These are phyloP conservation scores for Phaethornis superciliosus DNA, from an alignment of 2,113 vertebrate species.

Conservation along the genomic window DNA sequence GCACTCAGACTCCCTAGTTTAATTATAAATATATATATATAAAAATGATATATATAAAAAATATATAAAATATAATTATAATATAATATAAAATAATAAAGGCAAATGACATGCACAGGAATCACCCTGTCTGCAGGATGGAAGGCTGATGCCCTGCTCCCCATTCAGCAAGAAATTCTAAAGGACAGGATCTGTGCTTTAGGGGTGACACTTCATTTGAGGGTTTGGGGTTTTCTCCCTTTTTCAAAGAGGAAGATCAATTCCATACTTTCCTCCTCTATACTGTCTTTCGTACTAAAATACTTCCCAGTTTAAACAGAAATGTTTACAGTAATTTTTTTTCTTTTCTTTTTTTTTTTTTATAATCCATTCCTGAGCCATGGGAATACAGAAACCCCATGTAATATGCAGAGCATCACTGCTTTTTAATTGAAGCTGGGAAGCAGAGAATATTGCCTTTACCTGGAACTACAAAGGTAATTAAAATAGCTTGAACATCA, in stretches of 20 bases:
- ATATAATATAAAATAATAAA: neutral
- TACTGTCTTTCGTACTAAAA: neutral
- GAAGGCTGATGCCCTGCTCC: neutral
- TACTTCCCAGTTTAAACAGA: neutral
- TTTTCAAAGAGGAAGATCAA: neutral
- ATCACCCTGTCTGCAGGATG: neutral
- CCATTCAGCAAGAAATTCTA: neutral
- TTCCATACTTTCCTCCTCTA: neutral
- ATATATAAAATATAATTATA: too few species aligned
- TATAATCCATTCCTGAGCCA: neutral
- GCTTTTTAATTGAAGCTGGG: neutral
- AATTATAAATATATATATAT: neutral
- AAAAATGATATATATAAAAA: too few species aligned
- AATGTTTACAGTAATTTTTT: neutral
- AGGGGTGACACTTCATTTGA: neutral
- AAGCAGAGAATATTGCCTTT: neutral
- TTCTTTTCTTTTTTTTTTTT: neutral
- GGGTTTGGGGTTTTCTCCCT: neutral
- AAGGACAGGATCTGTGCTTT: neutral
- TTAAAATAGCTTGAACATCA: slow-evolving; percentile 10
- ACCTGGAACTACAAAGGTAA: neutral
- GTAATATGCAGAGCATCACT: neutral
- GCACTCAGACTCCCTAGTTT: neutral
- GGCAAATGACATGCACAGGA: neutral
- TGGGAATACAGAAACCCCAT: neutral